phyloP scores from a whole-genome alignment of 2,797 vertebrate species.

The Lagocephalus sceleratus region DNA sequence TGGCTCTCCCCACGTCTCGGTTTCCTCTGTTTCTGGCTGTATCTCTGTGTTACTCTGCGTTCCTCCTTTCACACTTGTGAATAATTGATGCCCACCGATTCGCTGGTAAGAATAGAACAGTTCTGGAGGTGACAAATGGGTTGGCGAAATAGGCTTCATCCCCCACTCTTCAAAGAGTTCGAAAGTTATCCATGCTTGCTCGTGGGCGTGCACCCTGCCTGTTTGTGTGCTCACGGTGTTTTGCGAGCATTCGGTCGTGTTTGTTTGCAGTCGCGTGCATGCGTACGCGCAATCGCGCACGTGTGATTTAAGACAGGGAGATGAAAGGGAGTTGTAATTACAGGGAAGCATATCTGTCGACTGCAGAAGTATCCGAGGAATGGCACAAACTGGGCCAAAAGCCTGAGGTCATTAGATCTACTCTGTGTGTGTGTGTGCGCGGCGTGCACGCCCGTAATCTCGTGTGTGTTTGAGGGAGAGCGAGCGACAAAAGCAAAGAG shows the following conservation, averaged over 20 bases:
- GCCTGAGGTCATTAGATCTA: conserved; percentile 74
- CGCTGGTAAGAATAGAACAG: conserved; percentile 78
- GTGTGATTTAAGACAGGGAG: conserved; percentile 68
- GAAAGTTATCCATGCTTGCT: conserved; percentile 61
- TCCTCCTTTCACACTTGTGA: conserved; percentile 67
- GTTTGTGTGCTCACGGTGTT: conserved; percentile 35
- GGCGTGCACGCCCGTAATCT: conserved; percentile 16
- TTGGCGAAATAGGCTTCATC: conserved; percentile 64
- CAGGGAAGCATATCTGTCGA: conserved; percentile 76
- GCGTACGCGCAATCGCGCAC: conserved; percentile 40
- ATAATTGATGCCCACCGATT: conserved; percentile 80
- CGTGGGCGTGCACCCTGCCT: conserved; percentile 30
- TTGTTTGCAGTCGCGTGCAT: conserved; percentile 19
- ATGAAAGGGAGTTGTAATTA: conserved; percentile 81
- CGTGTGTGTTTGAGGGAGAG: conserved; percentile 12
- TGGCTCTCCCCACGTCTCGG: conserved; percentile 20
- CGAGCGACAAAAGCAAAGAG: conserved; percentile 22
- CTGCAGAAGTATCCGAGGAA: conserved; percentile 77
- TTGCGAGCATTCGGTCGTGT: conserved; percentile 34
- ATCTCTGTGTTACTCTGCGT: conserved; percentile 59
- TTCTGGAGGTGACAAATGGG: conserved; percentile 78
- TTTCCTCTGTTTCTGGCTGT: conserved; percentile 42
- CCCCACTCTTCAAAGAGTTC: conserved; percentile 70
- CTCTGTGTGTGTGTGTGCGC: conserved; percentile 34
- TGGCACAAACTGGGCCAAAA: conserved; percentile 74